phyloP scores from a whole-genome alignment of 1,140 invertebrate species.

The Trichonephila clavipes region DNA sequence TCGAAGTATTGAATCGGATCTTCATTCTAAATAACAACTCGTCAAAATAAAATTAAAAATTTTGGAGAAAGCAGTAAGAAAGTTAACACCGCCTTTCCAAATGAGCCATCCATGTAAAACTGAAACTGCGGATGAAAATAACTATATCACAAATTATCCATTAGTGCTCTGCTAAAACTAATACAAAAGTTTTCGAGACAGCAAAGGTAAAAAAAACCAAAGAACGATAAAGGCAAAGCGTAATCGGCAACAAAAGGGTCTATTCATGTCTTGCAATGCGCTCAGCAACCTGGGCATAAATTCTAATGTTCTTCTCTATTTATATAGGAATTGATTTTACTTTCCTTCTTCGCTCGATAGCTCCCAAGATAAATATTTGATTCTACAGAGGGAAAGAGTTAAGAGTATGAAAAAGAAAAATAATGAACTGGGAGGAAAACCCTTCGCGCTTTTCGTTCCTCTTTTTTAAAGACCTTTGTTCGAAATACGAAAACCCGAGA shows the following conservation, averaged over 20 bases:
- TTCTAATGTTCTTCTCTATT: constrained; percentile 26
- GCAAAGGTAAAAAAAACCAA: constrained; percentile 2
- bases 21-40: background rate
- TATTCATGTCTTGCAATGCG: constrained; percentile 15
- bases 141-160: constrained; percentile 44
- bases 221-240: constrained; percentile 51
- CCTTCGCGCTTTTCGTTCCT: background rate
- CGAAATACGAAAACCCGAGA: constrained; percentile 12
- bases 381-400: constrained; percentile 55
- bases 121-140: constrained; percentile 39
- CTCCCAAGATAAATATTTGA: constrained; percentile 65
- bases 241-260: constrained; percentile 27
- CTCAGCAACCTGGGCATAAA: constrained; percentile 54
- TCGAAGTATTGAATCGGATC: background rate
- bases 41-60: background rate
- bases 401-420: constrained; percentile 16
- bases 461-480: constrained; percentile 47
- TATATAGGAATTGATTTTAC: constrained; percentile 52
- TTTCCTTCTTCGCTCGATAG: constrained; percentile 33
- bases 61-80: background rate
- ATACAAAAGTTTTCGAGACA: constrained; percentile 33
- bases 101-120: constrained; percentile 9
- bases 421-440: constrained; percentile 20
- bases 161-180: constrained; percentile 42
- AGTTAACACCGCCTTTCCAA: constrained; percentile 24